Conservation (phyloP, 2,888 invertebrate species). For the Protonemura montana region DNA sequence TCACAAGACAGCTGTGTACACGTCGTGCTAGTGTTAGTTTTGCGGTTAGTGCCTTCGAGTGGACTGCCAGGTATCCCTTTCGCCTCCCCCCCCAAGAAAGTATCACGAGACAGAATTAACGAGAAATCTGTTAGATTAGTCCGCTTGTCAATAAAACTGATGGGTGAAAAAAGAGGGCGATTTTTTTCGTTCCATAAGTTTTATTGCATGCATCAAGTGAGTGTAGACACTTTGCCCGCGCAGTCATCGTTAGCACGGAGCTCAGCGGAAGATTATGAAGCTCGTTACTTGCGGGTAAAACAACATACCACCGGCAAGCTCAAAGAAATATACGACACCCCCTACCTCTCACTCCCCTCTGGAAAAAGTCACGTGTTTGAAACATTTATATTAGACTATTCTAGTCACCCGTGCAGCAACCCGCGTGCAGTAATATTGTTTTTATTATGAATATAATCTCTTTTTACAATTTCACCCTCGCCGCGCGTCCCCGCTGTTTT, state of each 20-base stretch:
- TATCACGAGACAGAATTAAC: no score
- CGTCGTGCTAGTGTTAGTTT: neutral
- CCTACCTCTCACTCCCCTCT: neutral
- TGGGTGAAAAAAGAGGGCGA: no score
- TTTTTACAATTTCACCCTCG: slow-evolving; percentile 37
- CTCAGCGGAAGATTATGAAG: neutral
- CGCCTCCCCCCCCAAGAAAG: no score
- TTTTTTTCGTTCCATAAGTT: no score
- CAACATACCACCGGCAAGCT: neutral
- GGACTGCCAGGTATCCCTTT: no score
- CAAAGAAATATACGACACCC: neutral
- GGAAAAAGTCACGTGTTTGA: neutral
- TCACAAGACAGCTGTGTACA: neutral
- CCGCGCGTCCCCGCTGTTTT: neutral
- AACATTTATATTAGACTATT: slow-evolving; percentile 4
- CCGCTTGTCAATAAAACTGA: no score
- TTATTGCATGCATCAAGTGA: no score
- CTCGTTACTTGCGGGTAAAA: neutral
- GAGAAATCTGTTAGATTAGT: no score
- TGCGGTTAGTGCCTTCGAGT: neutral
- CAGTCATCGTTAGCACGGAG: no score
- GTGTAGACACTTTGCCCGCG: no score
- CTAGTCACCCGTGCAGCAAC: neutral
- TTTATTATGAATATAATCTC: slow-evolving; percentile 31
- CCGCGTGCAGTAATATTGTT: slow-evolving; percentile 18